Base-by-base conservation (phyloP, 2,888 invertebrate species). In the Caenorhabditis zanzibari region DNA sequence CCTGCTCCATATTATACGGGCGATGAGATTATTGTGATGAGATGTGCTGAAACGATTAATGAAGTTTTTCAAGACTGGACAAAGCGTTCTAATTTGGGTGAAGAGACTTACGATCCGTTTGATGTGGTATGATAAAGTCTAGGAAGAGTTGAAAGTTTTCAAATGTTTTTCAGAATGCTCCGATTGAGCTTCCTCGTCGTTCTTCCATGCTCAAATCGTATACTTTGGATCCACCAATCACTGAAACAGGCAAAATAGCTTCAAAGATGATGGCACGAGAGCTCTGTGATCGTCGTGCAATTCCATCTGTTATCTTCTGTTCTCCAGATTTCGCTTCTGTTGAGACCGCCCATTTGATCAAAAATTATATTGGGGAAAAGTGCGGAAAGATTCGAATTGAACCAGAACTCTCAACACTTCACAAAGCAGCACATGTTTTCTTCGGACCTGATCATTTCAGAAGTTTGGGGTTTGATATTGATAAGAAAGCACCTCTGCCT, bases 41-140 rank as follows among this genome's bases (percentile, higher is more conserved):
- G 85, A 35, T 66, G 72, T 44, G 73, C 76, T 14, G 87, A 87
- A 64, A 76, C 84, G 1, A 85, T 88, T 32, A 72, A 81, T 14
- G 86, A 88, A 14, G 81, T 88, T 9, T 88, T 86, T 47, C 72
- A 81, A 24, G 86, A 88, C 52, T 88, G 88, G 88, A 66, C 76
- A 2, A 52, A 77, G 12, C 47, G 81, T 12, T 74, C 82, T 7
- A 47, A 80, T 10, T 56, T 88, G 22, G 59, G 41, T 32, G 82
- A 82, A 10, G 47, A 75, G 12, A 77, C 35, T 28, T 85, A 84
- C 72, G 14, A 59, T 19, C 85, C 88, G 14, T 86, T 85, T 49
- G 88, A 88, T 41, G 49, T 88, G 77, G 87, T 83, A 41, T n/a
- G 26, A n/a, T 12, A 14, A 52, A 10, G n/a, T 14, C 7, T 28